Base-by-base conservation (phyloP, 2,888 invertebrate species). In the Listrodromus nycthemerus region DNA sequence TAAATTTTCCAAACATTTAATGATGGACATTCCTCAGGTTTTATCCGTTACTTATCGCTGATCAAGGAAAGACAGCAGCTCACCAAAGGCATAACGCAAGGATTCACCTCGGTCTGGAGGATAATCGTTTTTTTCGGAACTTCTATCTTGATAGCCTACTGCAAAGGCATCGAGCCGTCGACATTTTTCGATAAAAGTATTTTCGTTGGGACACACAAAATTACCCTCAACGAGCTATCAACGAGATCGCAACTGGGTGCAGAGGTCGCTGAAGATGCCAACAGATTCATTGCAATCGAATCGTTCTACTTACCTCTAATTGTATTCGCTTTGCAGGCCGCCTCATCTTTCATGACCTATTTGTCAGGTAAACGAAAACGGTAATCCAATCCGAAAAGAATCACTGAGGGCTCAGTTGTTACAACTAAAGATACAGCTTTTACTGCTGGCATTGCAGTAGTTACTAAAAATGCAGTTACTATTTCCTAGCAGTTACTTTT, bases 21-120 rank as follows among this genome's bases (percentile, higher is more conserved):
- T 71, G 24, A 27, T 78, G 79, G 67, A 74, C 75, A 73, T 84
- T 79, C 61, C 66, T 7, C 82, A 93, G 95, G 94, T 83, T 67
- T 91, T 84, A 85, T 94, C 88, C 89, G 90, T 90, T 87, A 91
- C 87, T 90, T 95, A 93, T 93, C 94, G 77, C 90, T 92, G 91
- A 89, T 95, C 6, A 95, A 95, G 73, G 93, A 94, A 77, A 94
- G 95, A 45, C 93, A 97, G n/a, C 95, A 96, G 63, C 91, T 91
- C 6, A 91, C 94, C 77, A 95, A 97, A 30, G 97, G 97, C 89
- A 96, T 96, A 89, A 95, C 96, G 0, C 97, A 98, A 90, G 94
- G 96, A 52, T 94, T 96, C 70, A 94, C 97, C 2, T 95, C 98
- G 0, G 87, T 97, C 21, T 96, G 97, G 95, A 98, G 98, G 94